phyloP scores from a whole-genome alignment of 92 coral and sea anemone species.

The Phenganax subtilis region DNA sequence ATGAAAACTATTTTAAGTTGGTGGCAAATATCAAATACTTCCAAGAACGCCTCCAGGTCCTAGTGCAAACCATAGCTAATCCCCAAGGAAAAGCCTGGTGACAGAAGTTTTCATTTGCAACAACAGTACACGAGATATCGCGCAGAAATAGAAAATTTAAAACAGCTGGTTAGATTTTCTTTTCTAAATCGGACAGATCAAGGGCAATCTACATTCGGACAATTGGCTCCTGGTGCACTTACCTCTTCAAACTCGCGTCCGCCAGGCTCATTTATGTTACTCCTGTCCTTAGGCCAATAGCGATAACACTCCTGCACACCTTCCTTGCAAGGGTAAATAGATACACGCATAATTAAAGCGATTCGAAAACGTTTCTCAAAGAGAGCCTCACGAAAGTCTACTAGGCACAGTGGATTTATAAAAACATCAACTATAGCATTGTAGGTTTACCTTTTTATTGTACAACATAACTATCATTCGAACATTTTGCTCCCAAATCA shows the following conservation, averaged over 20 bases:
- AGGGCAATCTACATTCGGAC: not conserved
- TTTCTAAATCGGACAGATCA: not conserved
- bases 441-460: constrained; percentile 62
- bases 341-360: not conserved
- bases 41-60: too few relatives aligned
- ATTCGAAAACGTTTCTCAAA: not conserved
- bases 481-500: constrained; percentile 97
- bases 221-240: not conserved
- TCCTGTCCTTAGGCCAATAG: constrained; percentile 82
- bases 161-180: too few relatives aligned
- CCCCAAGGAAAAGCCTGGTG: too few relatives aligned
- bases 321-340: not conserved
- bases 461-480: constrained; percentile 80
- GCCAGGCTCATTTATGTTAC: constrained; percentile 32
- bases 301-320: constrained; percentile 56
- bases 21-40: too few relatives aligned
- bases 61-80: too few relatives aligned
- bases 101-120: too few relatives aligned
- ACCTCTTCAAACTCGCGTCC: constrained; percentile 25
- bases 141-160: too few relatives aligned
- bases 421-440: too few relatives aligned
- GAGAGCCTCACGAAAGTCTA: too few relatives aligned
- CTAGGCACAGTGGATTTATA: too few relatives aligned
- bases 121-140: too few relatives aligned
- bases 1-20: too few relatives aligned